Evolutionary conservation across 1,140 invertebrate species (phyloP).

Genomic region (Pteromalus puparum): DNA sequence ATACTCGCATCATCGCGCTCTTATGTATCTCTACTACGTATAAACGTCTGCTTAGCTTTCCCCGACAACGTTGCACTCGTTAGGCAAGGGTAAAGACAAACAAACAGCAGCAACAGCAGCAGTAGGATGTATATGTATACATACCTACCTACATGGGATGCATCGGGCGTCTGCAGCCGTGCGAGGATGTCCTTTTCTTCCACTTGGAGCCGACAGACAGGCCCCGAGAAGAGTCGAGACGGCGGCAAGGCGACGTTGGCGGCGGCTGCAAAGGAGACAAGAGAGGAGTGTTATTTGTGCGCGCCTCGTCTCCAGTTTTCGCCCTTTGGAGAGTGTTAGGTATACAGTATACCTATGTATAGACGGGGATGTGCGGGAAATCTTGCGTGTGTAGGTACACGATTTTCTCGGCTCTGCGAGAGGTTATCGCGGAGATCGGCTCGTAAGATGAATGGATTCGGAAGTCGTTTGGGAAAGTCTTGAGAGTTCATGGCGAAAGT

Average conservation of each 20-base stretch:
- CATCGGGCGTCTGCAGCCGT: background rate
- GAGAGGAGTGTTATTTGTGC: background rate
- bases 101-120: background rate
- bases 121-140: background rate
- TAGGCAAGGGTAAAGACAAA: constrained; percentile 37
- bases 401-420: background rate
- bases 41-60: background rate
- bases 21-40: background rate
- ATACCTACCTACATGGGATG: background rate
- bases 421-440: constrained; percentile 11
- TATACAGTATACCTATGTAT: background rate
- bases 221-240: background rate
- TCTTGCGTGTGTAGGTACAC: background rate
- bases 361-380: background rate
- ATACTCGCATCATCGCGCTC: background rate
- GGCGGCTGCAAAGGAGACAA: background rate
- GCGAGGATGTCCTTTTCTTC: background rate
- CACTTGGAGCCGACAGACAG: background rate
- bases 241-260: background rate
- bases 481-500: background rate
- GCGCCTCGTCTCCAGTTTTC: background rate
- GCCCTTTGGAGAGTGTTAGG: background rate
- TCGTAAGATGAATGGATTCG: background rate
- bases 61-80: background rate
- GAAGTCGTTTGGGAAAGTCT: background rate